These are phyloP conservation scores for Euplexia lucipara DNA, from an alignment of 2,888 invertebrate species.

Conservation along the genomic window DNA sequence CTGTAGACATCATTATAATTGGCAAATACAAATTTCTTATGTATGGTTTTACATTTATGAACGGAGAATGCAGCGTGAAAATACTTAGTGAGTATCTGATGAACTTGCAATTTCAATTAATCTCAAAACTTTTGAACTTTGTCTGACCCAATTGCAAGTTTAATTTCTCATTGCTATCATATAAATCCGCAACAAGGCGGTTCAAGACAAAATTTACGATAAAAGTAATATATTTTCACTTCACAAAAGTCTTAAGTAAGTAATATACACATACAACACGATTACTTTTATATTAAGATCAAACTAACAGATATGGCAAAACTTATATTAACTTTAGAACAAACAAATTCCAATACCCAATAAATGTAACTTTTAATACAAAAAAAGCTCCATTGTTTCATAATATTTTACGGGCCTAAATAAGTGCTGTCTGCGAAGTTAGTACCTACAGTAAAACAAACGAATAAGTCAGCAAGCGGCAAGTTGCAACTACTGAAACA, in stretches of 20 bases:
- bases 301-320: constrained; percentile 6
- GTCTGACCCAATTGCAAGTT: background rate
- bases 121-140: background rate
- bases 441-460: constrained; percentile 23
- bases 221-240: background rate
- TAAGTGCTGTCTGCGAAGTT: constrained; percentile 41
- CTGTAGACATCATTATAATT: background rate
- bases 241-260: background rate
- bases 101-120: background rate
- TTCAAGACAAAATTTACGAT: too few relatives aligned
- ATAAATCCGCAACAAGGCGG: too few relatives aligned
- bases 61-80: too few relatives aligned
- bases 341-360: constrained; percentile 32
- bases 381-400: constrained; percentile 7
- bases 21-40: background rate
- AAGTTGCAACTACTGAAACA: background rate
- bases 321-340: constrained; percentile 31
- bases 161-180: background rate
- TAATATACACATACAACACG: too few relatives aligned
- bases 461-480: background rate
- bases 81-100: background rate
- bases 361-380: constrained; percentile 17
- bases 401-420: constrained; percentile 24
- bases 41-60: too few relatives aligned
- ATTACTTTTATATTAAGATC: too few relatives aligned